Evolutionary conservation across 1,140 invertebrate species (phyloP).

Genomic region (Tetramorium alpestre): DNA sequence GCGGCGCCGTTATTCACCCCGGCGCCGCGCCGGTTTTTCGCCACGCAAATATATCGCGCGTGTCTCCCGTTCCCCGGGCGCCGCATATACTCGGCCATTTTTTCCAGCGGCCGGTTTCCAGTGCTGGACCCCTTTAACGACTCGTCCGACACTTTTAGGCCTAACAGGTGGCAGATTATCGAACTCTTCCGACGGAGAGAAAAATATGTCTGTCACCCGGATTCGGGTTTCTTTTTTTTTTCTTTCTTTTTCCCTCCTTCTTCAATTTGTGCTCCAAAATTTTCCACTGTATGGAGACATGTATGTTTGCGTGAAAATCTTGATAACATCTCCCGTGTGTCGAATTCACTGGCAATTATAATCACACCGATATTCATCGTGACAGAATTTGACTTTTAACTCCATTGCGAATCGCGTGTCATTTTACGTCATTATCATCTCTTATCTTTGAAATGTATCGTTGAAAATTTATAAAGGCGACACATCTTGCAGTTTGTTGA

Average conservation of each 20-base stretch:
- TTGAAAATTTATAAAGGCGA: background rate
- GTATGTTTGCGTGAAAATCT: background rate
- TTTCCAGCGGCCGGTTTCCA: slow-evolving; percentile 27
- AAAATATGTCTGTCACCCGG: slow-evolving; percentile 8
- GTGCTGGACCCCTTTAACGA: slow-evolving; percentile 27
- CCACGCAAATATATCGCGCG: slow-evolving; percentile 55
- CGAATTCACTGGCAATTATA: background rate
- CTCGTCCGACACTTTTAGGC: slow-evolving; percentile 59
- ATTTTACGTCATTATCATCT: background rate
- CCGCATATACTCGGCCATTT: slow-evolving; percentile 62
- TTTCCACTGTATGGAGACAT: background rate
- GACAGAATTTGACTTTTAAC: slow-evolving; percentile 4
- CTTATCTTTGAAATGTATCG: background rate
- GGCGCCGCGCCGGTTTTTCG: slow-evolving; percentile 40
- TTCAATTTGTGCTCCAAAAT: background rate
- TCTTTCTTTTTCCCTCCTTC: background rate
- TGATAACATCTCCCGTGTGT: background rate
- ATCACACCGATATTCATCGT: background rate
- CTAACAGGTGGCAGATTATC: slow-evolving; percentile 71
- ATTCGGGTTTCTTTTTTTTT: background rate
- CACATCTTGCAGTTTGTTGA: background rate
- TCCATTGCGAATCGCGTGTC: background rate
- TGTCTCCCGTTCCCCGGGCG: background rate
- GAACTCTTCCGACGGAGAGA: background rate
- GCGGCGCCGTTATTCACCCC: slow-evolving; percentile 30